Conservation (phyloP, 2,113 vertebrate genomes). For the Myxocyprinus asiaticus region DNA sequence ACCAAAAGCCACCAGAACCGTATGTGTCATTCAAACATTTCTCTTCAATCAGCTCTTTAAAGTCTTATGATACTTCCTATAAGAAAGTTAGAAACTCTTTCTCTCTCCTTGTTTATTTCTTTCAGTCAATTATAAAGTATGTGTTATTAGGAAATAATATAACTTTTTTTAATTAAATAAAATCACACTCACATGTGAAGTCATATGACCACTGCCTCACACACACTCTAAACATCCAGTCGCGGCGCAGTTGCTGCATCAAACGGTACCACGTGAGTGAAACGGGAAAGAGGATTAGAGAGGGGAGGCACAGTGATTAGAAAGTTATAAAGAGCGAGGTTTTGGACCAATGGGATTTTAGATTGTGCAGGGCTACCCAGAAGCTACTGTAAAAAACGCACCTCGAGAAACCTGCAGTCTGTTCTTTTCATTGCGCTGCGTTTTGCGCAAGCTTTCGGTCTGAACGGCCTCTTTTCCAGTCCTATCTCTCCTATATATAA, state of each 20-base stretch:
- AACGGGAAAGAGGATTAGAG: conserved; percentile 5
- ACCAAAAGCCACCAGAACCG: conserved; percentile 95
- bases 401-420: no score
- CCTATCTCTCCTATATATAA: no score
- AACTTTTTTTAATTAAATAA: not conserved
- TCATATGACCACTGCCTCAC: conserved; percentile 19
- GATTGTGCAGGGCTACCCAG: no score
- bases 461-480: no score
- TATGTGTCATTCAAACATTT: conserved; percentile 69
- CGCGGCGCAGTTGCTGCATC: not conserved
- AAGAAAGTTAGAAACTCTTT: not conserved
- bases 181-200: conserved; percentile 1
- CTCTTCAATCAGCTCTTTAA: not conserved
- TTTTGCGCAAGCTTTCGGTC: no score
- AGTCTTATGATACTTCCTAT: no score
- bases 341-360: no score
- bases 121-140: not conserved
- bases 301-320: not conserved
- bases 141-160: no score
- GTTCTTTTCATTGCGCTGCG: no score
- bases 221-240: no score
- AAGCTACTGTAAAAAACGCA: no score
- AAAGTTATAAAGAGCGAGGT: no score
- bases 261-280: not conserved
- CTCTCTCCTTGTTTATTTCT: not conserved